A percentile compares a stretch with the other conserved stretches of the same genome.
phyloP scores from a whole-genome alignment of 2,888 invertebrate genomes.

The Apotomis betuletana region DNA sequence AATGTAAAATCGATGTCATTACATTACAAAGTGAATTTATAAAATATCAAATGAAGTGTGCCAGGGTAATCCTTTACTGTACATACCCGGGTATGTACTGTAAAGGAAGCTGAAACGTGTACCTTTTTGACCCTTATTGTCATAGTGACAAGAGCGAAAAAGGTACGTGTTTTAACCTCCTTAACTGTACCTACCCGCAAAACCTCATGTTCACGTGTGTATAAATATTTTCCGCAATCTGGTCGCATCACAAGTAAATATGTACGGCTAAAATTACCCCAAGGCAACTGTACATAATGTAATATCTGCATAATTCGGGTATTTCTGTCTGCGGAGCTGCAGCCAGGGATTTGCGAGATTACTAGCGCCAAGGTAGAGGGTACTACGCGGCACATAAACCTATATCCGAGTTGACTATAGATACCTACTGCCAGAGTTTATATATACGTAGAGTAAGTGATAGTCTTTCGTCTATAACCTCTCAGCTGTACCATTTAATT shows the following conservation, averaged over 20 bases:
- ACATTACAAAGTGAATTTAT: too few relatives aligned
- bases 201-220: slow-evolving; percentile 3
- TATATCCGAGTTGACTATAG: slow-evolving; percentile 12
- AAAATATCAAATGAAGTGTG: too few relatives aligned
- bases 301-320: slow-evolving; percentile 70
- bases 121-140: too few relatives aligned
- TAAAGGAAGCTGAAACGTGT: too few relatives aligned
- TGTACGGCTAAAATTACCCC: slow-evolving; percentile 71
- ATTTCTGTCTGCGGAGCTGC: slow-evolving; percentile 59
- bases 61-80: too few relatives aligned
- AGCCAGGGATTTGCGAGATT: slow-evolving; percentile 52
- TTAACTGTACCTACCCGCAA: neutral
- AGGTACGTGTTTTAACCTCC: too few relatives aligned
- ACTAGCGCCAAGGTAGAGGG: slow-evolving; percentile 38
- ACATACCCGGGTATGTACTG: too few relatives aligned
- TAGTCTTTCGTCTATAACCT: too few relatives aligned
- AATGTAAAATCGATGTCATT: too few relatives aligned
- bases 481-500: too few relatives aligned
- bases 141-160: too few relatives aligned
- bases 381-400: slow-evolving; percentile 25
- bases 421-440: neutral
- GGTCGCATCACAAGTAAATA: slow-evolving; percentile 58
- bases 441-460: too few relatives aligned
- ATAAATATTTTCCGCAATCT: slow-evolving; percentile 56
- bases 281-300: slow-evolving; percentile 71